Evolutionary conservation across 2,888 invertebrate species (phyloP).

Genomic region (Drosophila antonietae): DNA sequence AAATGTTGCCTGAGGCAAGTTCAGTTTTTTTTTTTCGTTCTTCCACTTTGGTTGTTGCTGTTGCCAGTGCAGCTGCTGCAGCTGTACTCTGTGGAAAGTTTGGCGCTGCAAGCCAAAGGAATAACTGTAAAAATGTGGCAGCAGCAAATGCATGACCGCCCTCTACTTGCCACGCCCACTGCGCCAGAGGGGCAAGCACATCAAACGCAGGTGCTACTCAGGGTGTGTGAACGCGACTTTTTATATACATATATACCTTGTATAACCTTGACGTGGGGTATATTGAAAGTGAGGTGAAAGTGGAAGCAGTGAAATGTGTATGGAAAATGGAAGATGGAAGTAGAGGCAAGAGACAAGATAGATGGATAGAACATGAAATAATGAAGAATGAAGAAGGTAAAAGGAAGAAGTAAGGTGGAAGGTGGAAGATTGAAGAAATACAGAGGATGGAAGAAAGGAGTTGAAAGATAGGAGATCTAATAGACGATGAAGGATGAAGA

Average conservation of each 20-base stretch:
- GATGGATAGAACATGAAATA: not conserved
- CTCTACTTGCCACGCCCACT: slow-evolving; percentile 12
- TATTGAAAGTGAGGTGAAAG: not conserved
- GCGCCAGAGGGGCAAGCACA: slow-evolving; percentile 35
- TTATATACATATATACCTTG: not conserved
- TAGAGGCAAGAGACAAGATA: not conserved
- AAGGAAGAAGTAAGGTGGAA: not conserved
- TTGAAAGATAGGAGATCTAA: no score
- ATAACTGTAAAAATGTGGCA: slow-evolving; percentile 41
- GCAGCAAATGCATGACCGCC: slow-evolving; percentile 43
- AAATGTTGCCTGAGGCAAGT: slow-evolving; percentile 25
- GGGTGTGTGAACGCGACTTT: slow-evolving; percentile 9
- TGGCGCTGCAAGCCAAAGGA: slow-evolving; percentile 29
- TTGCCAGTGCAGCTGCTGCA: slow-evolving; percentile 24
- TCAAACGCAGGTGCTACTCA: slow-evolving; percentile 66
- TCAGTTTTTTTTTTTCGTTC: not conserved
- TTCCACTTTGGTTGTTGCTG: slow-evolving; percentile 8
- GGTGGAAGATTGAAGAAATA: no score
- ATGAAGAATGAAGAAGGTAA: not conserved
- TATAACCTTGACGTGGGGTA: not conserved
- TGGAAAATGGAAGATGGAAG: not conserved
- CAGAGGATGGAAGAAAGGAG: no score
- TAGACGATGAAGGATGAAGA: no score
- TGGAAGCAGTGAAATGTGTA: not conserved
- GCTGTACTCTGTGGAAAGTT: slow-evolving; percentile 45